Percentiles rank a stretch among this genome's conserved stretches.
Evolutionary conservation across 2,888 invertebrate species (phyloP).

Genomic region (Zelleria hepariella): DNA sequence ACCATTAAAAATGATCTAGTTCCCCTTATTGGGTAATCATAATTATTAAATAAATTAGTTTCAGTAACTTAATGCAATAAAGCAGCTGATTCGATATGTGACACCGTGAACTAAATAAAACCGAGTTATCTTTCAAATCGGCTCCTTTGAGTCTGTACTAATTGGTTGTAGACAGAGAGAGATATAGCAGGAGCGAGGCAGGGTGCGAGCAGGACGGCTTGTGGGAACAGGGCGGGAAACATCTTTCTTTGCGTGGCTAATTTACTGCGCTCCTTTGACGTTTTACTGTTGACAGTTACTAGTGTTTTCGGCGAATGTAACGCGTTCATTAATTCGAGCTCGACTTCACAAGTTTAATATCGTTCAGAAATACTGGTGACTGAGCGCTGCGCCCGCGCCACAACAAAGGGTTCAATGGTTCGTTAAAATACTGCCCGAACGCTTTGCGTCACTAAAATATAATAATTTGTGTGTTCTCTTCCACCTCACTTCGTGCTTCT

Average conservation of each 20-base stretch:
- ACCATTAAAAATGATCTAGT: too few relatives aligned
- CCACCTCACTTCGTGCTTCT: constrained; percentile 21
- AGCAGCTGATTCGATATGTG: not conserved
- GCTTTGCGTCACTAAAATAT: constrained; percentile 25
- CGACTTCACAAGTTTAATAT: constrained; percentile 35
- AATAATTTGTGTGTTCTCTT: constrained; percentile 33
- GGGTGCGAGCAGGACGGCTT: constrained; percentile 25
- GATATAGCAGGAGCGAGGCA: constrained; percentile 15
- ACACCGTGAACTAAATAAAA: not conserved
- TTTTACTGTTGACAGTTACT: constrained; percentile 40
- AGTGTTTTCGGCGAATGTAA: constrained; percentile 40
- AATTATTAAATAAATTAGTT: not conserved
- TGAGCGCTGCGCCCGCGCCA: constrained; percentile 27
- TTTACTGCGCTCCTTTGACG: constrained; percentile 33
- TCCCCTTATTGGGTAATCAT: too few relatives aligned
- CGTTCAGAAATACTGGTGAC: constrained; percentile 38
- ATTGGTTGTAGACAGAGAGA: constrained; percentile 42
- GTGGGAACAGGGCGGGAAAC: constrained; percentile 43
- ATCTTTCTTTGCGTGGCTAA: constrained; percentile 55
- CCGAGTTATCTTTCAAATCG: constrained; percentile 22
- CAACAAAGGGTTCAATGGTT: constrained; percentile 60
- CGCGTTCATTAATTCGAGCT: constrained; percentile 27
- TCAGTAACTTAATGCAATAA: not conserved
- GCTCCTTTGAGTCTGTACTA: constrained; percentile 45
- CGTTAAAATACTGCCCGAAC: constrained; percentile 38